Conservation (phyloP, 1,140 invertebrate genomes). For the Drosophila takahashii region DNA sequence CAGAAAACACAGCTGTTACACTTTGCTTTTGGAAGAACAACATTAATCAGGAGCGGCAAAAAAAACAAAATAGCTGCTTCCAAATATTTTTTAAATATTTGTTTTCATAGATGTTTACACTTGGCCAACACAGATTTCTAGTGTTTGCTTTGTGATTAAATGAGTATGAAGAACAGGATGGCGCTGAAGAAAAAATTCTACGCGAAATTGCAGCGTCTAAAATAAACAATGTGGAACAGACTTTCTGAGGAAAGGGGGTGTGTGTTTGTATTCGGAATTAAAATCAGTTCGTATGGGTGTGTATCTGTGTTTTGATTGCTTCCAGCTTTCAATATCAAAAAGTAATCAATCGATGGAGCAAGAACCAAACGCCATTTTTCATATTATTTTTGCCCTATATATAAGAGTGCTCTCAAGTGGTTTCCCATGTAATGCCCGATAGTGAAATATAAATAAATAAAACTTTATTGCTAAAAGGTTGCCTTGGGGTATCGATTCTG, state of each 20-base stretch:
- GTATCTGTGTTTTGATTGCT: constrained; percentile 29
- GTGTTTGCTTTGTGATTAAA: constrained; percentile 63
- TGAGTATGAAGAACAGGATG: constrained; percentile 20
- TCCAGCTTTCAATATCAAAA: constrained; percentile 46
- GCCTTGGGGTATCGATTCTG: background rate
- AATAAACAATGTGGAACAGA: constrained; percentile 42
- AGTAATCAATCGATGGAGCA: constrained; percentile 55
- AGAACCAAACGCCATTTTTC: constrained; percentile 14
- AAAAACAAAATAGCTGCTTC: constrained; percentile 35
- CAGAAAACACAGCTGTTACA: constrained; percentile 37
- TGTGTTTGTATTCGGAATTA: constrained; percentile 25
- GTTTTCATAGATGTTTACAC: constrained; percentile 60
- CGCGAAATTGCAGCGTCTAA: constrained; percentile 45
- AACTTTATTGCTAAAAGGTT: constrained; percentile 6
- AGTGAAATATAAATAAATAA: constrained; percentile 12
- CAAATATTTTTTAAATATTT: constrained; percentile 67
- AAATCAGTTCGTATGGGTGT: constrained; percentile 4
- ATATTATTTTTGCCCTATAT: constrained; percentile 50
- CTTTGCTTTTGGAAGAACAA: constrained; percentile 35
- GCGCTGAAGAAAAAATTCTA: constrained; percentile 29
- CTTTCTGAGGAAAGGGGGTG: constrained; percentile 6
- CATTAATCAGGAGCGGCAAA: constrained; percentile 40
- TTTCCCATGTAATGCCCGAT: background rate
- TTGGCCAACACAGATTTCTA: constrained; percentile 51
- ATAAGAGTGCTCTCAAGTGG: constrained; percentile 29